Evolutionary conservation across 2,113 vertebrate species (phyloP).

Genomic region (Austrofundulus limnaeus): DNA sequence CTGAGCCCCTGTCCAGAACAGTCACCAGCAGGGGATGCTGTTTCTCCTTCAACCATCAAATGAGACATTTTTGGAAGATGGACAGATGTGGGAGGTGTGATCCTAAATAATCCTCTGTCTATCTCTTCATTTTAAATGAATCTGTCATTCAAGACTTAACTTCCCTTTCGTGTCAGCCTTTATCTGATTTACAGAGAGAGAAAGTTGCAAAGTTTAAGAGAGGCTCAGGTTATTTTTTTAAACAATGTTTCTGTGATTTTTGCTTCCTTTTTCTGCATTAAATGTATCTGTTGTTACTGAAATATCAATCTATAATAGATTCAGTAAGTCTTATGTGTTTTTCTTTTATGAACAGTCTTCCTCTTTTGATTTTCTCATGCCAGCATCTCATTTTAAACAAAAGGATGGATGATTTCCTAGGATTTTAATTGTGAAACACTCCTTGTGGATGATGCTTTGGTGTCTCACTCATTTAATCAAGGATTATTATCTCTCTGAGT

Average conservation of each 20-base stretch:
- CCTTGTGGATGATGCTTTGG: slow-evolving; percentile 36
- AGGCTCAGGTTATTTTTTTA: background rate
- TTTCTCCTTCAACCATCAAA: slow-evolving; percentile 50
- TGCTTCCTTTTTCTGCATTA: background rate
- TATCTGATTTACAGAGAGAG: slow-evolving; percentile 1
- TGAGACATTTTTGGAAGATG: slow-evolving; percentile 8
- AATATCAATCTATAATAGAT: no score
- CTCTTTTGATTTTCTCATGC: background rate
- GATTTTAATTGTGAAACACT: slow-evolving; percentile 36
- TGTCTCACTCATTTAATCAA: slow-evolving; percentile 36
- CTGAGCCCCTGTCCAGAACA: slow-evolving; percentile 21
- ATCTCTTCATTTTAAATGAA: slow-evolving; percentile 1
- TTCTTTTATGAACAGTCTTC: background rate
- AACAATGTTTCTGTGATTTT: no score
- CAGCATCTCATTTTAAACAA: slow-evolving; percentile 33
- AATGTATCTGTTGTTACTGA: background rate
- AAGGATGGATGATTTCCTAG: slow-evolving; percentile 25
- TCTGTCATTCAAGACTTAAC: background rate
- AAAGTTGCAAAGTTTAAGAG: background rate
- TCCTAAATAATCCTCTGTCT: slow-evolving; percentile 25
- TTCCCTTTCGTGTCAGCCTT: background rate
- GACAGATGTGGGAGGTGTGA: slow-evolving; percentile 13
- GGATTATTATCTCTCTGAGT: slow-evolving; percentile 34
- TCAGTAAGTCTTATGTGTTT: background rate
- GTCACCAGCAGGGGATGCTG: slow-evolving; percentile 58